These are phyloP conservation scores for Apis dorsata DNA, from an alignment of 1,140 invertebrate genomes.

Conservation along the genomic window DNA sequence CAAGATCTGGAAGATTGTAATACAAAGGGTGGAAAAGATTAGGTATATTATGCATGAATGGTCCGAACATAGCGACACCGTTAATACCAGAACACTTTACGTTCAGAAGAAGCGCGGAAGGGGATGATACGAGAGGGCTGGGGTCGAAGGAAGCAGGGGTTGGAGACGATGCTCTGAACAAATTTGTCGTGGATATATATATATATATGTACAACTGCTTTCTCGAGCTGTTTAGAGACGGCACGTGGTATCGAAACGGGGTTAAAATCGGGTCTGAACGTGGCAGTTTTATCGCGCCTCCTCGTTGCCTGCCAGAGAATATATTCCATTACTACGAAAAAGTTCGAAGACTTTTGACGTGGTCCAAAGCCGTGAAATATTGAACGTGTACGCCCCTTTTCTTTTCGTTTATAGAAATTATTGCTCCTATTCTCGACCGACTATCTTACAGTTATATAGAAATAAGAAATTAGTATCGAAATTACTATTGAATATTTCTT, in stretches of 20 bases:
- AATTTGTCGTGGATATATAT: conserved; percentile 44
- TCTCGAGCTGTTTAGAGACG: conserved; percentile 45
- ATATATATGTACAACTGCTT: conserved; percentile 46
- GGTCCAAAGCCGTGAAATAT: neutral
- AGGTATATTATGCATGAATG: conserved; percentile 69
- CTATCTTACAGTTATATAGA: neutral
- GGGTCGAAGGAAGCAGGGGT: conserved; percentile 31
- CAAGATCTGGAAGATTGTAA: conserved; percentile 39
- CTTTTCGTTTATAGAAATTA: neutral
- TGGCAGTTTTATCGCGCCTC: conserved; percentile 21
- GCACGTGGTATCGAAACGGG: conserved; percentile 41
- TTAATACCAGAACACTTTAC: conserved; percentile 72
- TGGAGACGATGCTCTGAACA: conserved; percentile 26
- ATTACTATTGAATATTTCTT: too few relatives aligned
- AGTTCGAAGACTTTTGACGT: neutral
- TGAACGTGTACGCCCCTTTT: neutral
- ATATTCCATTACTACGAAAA: conserved; percentile 20
- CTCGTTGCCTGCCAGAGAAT: conserved; percentile 5
- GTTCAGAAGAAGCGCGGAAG: conserved; percentile 31
- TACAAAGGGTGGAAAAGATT: conserved; percentile 56
- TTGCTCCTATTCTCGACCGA: neutral
- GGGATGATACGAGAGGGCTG: conserved; percentile 26
- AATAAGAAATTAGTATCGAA: neutral
- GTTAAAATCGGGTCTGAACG: conserved; percentile 45
- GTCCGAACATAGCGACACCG: conserved; percentile 69